Evolutionary conservation across 2,113 vertebrate species (phyloP).

Genomic region (Peromyscus maniculatus): DNA sequence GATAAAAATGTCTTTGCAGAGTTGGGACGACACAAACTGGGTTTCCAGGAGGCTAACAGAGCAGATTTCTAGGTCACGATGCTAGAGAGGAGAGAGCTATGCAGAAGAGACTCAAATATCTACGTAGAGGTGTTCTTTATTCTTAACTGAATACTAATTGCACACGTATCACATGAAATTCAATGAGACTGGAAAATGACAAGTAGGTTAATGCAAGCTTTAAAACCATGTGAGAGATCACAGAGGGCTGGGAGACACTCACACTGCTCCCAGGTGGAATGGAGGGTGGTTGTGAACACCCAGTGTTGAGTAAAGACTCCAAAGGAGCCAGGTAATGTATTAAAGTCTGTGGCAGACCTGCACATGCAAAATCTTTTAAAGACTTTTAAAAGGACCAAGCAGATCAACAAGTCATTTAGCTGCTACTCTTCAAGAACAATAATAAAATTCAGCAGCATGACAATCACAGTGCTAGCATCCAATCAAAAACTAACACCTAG

Average conservation of each 20-base stretch:
- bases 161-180: not conserved
- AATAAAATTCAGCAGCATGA: not conserved
- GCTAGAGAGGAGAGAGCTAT: not conserved
- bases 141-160: conserved; percentile 1
- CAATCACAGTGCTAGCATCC: not conserved
- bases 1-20: conserved; percentile 26
- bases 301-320: not conserved
- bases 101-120: not conserved
- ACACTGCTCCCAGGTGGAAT: not conserved
- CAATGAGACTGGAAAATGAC: not conserved
- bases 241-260: not conserved
- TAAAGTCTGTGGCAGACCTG: not conserved
- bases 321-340: not conserved
- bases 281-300: not conserved
- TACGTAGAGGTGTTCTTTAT: not conserved
- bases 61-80: not conserved
- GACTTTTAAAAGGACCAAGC: not conserved
- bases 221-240: not conserved
- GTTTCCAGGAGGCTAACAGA: not conserved
- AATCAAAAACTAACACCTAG: not conserved
- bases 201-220: not conserved
- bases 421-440: not conserved
- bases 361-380: not conserved
- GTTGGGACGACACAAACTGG: not conserved
- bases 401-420: not conserved